phyloP scores from a whole-genome alignment of 2,797 vertebrate species.

The Acanthiza pusilla region DNA sequence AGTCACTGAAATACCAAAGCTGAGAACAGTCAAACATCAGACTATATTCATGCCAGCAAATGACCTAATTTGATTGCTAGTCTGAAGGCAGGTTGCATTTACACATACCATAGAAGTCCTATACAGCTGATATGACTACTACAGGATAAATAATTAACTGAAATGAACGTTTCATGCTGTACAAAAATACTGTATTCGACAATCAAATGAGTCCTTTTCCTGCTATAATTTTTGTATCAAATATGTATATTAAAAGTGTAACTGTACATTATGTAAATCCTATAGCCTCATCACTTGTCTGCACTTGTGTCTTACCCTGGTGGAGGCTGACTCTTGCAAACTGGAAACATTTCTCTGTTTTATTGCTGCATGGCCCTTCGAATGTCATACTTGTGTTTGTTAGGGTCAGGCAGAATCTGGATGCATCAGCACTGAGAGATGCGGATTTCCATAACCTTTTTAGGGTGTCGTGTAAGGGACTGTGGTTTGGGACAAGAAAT shows the following conservation, averaged over 20 bases:
- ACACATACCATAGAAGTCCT: slow-evolving; percentile 54
- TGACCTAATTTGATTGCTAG: slow-evolving; percentile 51
- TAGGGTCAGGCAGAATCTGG: slow-evolving; percentile 62
- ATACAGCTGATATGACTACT: slow-evolving; percentile 58
- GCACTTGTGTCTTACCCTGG: slow-evolving; percentile 48
- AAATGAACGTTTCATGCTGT: slow-evolving; percentile 68
- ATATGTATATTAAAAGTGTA: slow-evolving; percentile 73
- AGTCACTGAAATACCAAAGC: slow-evolving; percentile 61
- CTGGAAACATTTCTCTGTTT: slow-evolving; percentile 35
- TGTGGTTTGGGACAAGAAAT: slow-evolving; percentile 16
- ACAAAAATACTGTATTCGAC: slow-evolving; percentile 72
- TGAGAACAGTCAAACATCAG: slow-evolving; percentile 67
- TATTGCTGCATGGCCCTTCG: slow-evolving; percentile 70
- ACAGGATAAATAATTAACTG: slow-evolving; percentile 66
- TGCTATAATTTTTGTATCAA: slow-evolving; percentile 74
- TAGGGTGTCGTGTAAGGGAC: not conserved
- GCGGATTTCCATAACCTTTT: not conserved
- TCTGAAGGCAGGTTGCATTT: slow-evolving; percentile 54
- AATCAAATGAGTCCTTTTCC: slow-evolving; percentile 64
- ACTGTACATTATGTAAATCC: slow-evolving; percentile 73
- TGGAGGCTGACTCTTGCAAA: slow-evolving; percentile 50
- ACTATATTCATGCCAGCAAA: slow-evolving; percentile 65
- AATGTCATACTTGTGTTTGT: slow-evolving; percentile 3
- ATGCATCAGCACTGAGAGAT: slow-evolving; percentile 9
- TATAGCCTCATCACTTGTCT: slow-evolving; percentile 54